phyloP scores from a whole-genome alignment of 2,888 invertebrate genomes.

The Cryptus armator region DNA sequence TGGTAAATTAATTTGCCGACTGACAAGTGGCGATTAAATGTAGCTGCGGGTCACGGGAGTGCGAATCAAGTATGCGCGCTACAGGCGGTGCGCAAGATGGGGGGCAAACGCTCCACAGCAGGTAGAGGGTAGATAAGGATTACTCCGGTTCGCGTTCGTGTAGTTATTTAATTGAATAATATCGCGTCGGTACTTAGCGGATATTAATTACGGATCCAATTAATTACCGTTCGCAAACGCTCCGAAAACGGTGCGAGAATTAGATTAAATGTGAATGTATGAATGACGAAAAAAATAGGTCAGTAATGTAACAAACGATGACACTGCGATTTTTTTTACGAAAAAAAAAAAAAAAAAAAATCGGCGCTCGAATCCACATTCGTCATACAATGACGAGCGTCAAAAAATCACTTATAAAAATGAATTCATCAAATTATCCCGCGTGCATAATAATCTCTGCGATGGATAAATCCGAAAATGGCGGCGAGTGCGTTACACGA shows the following conservation, averaged over 20 bases:
- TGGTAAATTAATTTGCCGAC: neutral
- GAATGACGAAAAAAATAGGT: slow-evolving; percentile 6
- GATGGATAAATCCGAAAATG: too few relatives aligned
- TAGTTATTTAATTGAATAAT: slow-evolving; percentile 1
- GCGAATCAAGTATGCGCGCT: neutral
- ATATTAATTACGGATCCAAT: slow-evolving; percentile 33
- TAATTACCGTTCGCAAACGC: slow-evolving; percentile 4
- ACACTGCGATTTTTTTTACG: neutral
- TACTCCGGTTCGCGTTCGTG: neutral
- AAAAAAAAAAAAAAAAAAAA: neutral
- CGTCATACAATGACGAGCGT: too few relatives aligned
- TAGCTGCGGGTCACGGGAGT: neutral
- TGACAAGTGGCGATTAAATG: neutral
- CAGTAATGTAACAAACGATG: neutral
- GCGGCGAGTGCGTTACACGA: too few relatives aligned
- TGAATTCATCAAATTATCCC: too few relatives aligned
- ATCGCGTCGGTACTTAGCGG: slow-evolving; percentile 7
- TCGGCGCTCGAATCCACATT: neutral
- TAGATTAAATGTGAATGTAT: slow-evolving; percentile 15
- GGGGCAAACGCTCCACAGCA: neutral
- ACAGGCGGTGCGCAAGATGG: neutral
- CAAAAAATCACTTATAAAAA: too few relatives aligned
- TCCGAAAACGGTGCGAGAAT: neutral
- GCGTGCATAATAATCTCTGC: too few relatives aligned
- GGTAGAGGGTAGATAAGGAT: slow-evolving; percentile 3